Evolutionary conservation across 2,113 vertebrate genomes (phyloP), one percentile per base, ranked within the genome.

Genomic region (Thomomys bottae): DNA sequence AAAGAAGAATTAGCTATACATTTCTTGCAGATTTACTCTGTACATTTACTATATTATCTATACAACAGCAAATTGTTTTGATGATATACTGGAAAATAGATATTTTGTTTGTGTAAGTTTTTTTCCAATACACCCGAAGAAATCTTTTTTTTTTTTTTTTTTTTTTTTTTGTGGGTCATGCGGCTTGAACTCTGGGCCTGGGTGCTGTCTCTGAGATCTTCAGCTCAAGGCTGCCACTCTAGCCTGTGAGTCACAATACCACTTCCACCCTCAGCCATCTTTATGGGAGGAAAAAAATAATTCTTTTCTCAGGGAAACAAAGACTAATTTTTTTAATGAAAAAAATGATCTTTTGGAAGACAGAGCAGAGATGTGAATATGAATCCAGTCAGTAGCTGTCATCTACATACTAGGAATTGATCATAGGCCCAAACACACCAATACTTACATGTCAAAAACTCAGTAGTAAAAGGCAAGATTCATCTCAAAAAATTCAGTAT

Each of bases 381-480:
- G 93, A 95, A 94, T 92, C 64, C 73, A 93, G 92, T 94, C 81
- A 92, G 89, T n/a, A 92, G 20, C 23, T 92, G 45, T 86, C 94
- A 92, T 78, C 92, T 86, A 84, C 63, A 71, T n/a, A 80, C 49
- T 84, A 86, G 42, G 90, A 90, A 93, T 92, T 40, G 92, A 84
- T 11, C 67, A 11, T 5, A 81, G 30, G 66, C 75, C 71, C 87
- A 89, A 87, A 87, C 40, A 78, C 81, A 77, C 34, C 38, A 36
- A 72, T 90, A 94, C 40, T 45, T 91, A 38, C 34, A 72, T 45
- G 20, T 77, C 10, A 83, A 61, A 10, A 23, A 64, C 23, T 80
- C 83, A 89, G 57, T 8, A 57, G 1, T 26, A 68, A 15, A 83
- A 90, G 3, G 36, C 70, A 93, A 66, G 73, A 75, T 49, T 84